Conservation (phyloP, 2,797 vertebrate species). For the Pipistrellus pygmaeus region DNA sequence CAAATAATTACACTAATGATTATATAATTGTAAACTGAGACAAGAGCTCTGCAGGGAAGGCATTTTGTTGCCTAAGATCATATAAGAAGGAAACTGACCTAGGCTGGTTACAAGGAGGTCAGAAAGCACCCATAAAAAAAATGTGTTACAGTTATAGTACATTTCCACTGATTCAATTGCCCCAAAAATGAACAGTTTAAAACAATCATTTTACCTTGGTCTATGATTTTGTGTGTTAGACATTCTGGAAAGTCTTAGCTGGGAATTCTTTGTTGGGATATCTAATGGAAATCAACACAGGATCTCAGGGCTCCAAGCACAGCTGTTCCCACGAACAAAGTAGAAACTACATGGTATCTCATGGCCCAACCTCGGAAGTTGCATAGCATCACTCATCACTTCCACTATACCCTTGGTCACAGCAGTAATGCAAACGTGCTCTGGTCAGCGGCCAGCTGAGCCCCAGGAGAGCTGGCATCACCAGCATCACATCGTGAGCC, state of each 20-base stretch:
- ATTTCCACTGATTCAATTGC: not conserved
- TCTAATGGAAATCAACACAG: not conserved
- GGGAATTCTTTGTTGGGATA: not conserved
- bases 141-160: not conserved
- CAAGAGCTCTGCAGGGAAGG: not conserved
- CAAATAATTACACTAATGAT: not conserved
- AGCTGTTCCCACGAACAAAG: not conserved
- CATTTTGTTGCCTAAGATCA: not conserved
- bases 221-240: not conserved
- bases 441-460: not conserved
- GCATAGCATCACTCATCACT: not conserved
- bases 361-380: not conserved
- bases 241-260: not conserved
- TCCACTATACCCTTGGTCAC: not conserved
- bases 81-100: not conserved
- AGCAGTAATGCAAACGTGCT: not conserved
- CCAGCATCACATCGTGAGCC: not conserved
- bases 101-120: not conserved
- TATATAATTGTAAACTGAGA: not conserved
- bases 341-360: not conserved
- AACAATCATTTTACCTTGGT: not conserved
- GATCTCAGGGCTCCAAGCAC: not conserved
- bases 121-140: not conserved
- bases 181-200: not conserved
- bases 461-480: not conserved